A percentile compares a stretch with the other conserved stretches of the same genome.
Conservation (phyloP, 2,113 vertebrate genomes). For the Saguinus imperator region DNA sequence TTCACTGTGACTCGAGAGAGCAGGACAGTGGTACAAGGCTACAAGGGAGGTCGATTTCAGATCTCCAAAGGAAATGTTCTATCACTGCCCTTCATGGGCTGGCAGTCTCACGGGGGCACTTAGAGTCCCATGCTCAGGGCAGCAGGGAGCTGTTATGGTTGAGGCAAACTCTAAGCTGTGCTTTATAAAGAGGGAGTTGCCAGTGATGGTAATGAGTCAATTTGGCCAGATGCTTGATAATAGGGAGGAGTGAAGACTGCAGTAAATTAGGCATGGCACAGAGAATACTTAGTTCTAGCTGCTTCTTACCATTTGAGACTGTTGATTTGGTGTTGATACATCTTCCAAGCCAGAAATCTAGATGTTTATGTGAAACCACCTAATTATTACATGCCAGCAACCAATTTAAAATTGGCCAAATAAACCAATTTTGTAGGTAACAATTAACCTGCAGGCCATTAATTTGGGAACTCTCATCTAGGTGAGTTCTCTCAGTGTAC, state of each 20-base stretch:
- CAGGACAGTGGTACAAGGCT: background rate
- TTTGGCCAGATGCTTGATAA: background rate
- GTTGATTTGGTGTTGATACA: background rate
- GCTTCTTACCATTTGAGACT: background rate
- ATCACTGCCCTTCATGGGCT: background rate
- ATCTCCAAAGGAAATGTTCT: background rate
- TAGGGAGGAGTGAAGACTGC: background rate
- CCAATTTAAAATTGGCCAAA: background rate
- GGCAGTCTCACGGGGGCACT: background rate
- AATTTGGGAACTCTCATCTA: background rate
- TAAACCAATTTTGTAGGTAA: background rate
- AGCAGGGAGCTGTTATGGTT: too few relatives aligned
- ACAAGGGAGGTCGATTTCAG: background rate
- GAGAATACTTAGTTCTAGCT: background rate
- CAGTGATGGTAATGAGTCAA: fast-evolving
- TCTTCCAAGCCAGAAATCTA: background rate
- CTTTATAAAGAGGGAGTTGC: background rate
- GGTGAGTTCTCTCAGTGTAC: background rate
- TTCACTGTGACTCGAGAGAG: background rate
- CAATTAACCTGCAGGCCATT: background rate
- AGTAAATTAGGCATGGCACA: background rate
- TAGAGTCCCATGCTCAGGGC: background rate
- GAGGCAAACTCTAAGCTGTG: background rate
- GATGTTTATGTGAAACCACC: background rate
- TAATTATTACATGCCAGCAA: background rate